Percentiles rank a stretch among this genome's conserved stretches.
phyloP scores from a whole-genome alignment of 2,888 invertebrate species.

The Papilio demoleus region DNA sequence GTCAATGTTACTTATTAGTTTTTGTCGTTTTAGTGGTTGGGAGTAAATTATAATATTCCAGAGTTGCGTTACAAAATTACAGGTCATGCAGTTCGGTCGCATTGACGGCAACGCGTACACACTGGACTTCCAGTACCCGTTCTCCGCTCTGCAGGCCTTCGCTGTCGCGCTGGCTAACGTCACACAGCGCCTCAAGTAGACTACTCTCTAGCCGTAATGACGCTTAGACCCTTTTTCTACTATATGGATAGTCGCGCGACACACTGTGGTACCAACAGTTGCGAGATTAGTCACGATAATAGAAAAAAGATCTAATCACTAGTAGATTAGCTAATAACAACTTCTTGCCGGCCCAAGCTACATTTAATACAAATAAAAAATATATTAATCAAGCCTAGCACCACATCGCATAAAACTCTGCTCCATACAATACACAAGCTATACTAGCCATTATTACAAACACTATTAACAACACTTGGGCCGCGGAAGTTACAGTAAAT shows the following conservation, averaged over 20 bases:
- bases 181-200: constrained; percentile 95
- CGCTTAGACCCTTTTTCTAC: not conserved
- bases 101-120: constrained; percentile 99
- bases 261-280: no score
- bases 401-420: not conserved
- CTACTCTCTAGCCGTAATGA: constrained; percentile 41
- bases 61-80: constrained; percentile 44
- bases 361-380: constrained; percentile 1
- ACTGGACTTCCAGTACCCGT: constrained; percentile 99
- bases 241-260: not conserved
- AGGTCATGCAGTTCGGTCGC: constrained; percentile 99
- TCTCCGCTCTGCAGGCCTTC: constrained; percentile 99
- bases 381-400: not conserved
- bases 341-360: constrained; percentile 17
- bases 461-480: constrained; percentile 16
- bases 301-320: not conserved
- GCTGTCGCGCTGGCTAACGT: constrained; percentile 98
- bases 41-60: not conserved
- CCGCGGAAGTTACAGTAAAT: constrained; percentile 2
- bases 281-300: not conserved
- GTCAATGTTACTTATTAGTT: not conserved
- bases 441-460: not conserved
- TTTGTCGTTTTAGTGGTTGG: not conserved
- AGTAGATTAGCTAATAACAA: constrained; percentile 15
- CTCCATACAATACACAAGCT: not conserved